Evolutionary conservation across 2,888 invertebrate genomes (phyloP).

Genomic region (Hydrotaea cyrtoneurina): DNA sequence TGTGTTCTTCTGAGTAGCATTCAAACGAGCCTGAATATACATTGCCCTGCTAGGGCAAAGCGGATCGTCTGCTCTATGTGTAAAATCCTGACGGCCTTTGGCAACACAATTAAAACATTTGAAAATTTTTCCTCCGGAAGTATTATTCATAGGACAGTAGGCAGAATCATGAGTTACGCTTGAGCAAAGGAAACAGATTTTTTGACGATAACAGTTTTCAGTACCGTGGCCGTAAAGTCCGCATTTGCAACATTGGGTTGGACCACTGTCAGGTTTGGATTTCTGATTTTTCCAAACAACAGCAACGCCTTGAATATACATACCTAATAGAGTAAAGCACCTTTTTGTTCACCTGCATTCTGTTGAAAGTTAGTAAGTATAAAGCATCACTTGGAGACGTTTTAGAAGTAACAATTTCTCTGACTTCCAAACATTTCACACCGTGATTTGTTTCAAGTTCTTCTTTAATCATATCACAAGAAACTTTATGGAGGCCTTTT

Average conservation of each 20-base stretch:
- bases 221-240: background rate
- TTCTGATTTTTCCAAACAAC: no score
- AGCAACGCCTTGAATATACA: no score
- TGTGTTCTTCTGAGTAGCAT: conserved; percentile 1
- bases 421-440: background rate
- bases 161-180: background rate
- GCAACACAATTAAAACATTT: conserved; percentile 27
- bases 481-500: conserved; percentile 13
- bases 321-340: conserved; percentile 5
- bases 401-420: background rate
- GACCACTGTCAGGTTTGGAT: no score
- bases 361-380: conserved; percentile 10
- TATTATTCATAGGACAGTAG: background rate
- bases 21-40: conserved; percentile 24
- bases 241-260: no score
- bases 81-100: background rate
- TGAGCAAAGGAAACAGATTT: background rate
- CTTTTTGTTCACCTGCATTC: conserved; percentile 3
- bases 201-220: background rate
- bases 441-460: background rate
- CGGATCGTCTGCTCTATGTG: conserved; percentile 8
- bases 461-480: background rate
- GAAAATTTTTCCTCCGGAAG: conserved; percentile 5
- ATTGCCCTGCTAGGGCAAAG: background rate
- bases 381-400: background rate